Base-by-base conservation (phyloP, 2,797 vertebrate genomes). In the Gallinago nigripennis region DNA sequence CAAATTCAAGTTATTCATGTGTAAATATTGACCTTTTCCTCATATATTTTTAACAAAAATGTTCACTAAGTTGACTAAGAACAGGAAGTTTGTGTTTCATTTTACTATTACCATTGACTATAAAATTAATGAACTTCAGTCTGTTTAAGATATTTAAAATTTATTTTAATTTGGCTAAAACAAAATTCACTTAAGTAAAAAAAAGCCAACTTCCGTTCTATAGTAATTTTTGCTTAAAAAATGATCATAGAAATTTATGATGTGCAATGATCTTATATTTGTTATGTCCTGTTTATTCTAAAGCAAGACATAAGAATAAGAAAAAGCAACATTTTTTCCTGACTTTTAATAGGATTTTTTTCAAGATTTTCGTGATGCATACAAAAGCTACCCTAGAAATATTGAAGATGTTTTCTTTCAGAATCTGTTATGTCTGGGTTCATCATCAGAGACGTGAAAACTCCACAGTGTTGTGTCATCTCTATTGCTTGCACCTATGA, bases 21-120 rank as follows among this genome's bases (percentile, higher is more conserved):
- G 51, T 77, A 86, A 92, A 95, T 90, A 54, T 82, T 76, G 80
- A 95, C 94, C 95, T 96, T 96, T 97, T 70, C 9, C 33, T 64
- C 57, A 71, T 84, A 78, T 19, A 64, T 41, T 60, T 39, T 80
- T 91, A 84, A 24, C 27, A 50, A 84, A 84, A 68, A 39, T 39
- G 3, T 89, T 78, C 83, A 73, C 37, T 69, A 81, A 82, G 35
- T 90, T 95, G 33, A 77, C 64, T 73, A n/a, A 4, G 31, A 84
- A 90, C 7, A 50, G 23, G 43, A 95, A 60, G 80, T 56, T 69
- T 72, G 6, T 24, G 31, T 60, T 78, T 82, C 27, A 39, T 93
- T 63, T 60, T 64, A 56, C 28, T 33, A 61, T 48, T 65, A 75
- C 3, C 14, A 33, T 35, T 84, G 27, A 33, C 16, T 88, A 56